Conservation (phyloP, 2,113 vertebrate genomes). For the Procavia capensis region DNA sequence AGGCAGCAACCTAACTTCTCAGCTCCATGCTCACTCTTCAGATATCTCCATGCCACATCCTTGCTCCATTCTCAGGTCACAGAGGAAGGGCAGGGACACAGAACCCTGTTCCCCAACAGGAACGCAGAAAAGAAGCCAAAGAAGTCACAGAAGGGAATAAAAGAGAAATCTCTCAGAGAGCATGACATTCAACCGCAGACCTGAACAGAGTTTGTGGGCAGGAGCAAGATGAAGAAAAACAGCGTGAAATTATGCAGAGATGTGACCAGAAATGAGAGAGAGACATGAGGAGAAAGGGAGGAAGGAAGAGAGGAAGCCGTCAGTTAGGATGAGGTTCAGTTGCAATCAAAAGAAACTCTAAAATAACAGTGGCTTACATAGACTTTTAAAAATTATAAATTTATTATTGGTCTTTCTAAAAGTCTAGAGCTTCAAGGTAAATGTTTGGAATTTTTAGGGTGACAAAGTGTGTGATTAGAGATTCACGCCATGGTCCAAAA, state of each 20-base stretch:
- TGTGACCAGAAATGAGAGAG: neutral
- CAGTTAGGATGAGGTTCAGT: neutral
- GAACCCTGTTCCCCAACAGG: neutral
- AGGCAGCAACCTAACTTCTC: neutral
- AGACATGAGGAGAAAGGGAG: neutral
- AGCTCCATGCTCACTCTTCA: neutral
- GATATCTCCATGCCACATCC: accelerated
- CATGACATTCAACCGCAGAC: neutral
- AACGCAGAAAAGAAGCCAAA: neutral
- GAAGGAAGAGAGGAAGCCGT: neutral
- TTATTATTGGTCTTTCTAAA: neutral
- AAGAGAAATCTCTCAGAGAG: neutral
- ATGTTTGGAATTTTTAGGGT: neutral
- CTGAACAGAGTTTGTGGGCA: neutral
- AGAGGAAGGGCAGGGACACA: neutral
- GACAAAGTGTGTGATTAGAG: neutral
- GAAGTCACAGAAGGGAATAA: neutral
- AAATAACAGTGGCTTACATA: neutral
- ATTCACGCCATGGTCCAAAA: neutral
- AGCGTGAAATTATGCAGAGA: neutral
- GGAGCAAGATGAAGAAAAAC: neutral
- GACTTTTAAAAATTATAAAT: neutral
- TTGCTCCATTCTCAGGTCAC: neutral
- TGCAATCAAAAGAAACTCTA: neutral
- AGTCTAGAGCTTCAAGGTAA: neutral